Conservation (phyloP, 2,888 invertebrate species). For the Drosophila rubida region DNA sequence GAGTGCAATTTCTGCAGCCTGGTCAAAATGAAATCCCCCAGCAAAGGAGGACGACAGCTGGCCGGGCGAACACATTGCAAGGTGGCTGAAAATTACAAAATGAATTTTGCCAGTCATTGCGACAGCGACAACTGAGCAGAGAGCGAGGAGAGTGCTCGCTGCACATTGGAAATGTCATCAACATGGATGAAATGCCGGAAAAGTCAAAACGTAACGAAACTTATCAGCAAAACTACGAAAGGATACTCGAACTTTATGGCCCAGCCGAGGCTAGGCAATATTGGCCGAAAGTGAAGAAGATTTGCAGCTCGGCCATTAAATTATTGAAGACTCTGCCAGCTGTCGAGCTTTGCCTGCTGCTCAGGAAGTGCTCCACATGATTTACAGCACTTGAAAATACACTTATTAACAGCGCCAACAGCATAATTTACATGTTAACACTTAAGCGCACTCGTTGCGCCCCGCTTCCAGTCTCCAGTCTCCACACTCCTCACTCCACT, state of each 20-base stretch:
- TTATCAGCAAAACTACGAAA: slow-evolving; percentile 79
- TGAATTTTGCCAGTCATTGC: slow-evolving; percentile 73
- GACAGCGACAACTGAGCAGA: not conserved
- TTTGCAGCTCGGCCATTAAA: slow-evolving; percentile 28
- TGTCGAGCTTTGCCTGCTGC: slow-evolving; percentile 4
- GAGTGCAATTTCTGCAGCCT: slow-evolving; percentile 77
- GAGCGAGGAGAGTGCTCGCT: slow-evolving; percentile 2
- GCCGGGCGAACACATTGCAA: slow-evolving; percentile 44
- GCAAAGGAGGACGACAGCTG: slow-evolving; percentile 66
- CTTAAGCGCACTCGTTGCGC: slow-evolving; percentile 80
- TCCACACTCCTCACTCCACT: no score
- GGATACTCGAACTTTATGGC: slow-evolving; percentile 54
- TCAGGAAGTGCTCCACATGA: slow-evolving; percentile 61
- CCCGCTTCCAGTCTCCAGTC: slow-evolving; percentile 33
- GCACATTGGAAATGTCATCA: slow-evolving; percentile 80
- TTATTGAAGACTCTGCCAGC: slow-evolving; percentile 15
- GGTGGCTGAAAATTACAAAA: slow-evolving; percentile 77
- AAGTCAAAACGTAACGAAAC: slow-evolving; percentile 81
- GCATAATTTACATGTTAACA: slow-evolving; percentile 83
- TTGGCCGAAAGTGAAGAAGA: slow-evolving; percentile 33
- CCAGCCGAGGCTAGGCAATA: not conserved
- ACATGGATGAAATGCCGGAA: slow-evolving; percentile 82
- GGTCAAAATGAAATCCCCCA: slow-evolving; percentile 67
- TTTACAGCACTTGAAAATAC: slow-evolving; percentile 66
- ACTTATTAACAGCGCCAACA: slow-evolving; percentile 77